Percentiles rank a stretch among this genome's conserved stretches.
phyloP scores from a whole-genome alignment of 1,140 invertebrate species.

The Streblospio benedicti region DNA sequence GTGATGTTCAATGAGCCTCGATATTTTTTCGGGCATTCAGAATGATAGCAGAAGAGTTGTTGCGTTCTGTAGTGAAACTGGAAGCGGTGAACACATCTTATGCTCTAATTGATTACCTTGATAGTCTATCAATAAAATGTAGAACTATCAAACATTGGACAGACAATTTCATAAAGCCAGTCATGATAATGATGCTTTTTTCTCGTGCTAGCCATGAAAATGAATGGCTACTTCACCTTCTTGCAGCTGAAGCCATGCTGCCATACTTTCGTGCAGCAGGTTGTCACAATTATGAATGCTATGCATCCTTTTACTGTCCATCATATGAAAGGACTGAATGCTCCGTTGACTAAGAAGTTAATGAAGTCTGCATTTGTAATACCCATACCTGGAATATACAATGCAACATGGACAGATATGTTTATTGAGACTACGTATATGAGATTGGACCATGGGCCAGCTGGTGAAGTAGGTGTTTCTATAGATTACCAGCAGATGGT shows the following conservation, averaged over 20 bases:
- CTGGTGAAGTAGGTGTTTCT: background rate
- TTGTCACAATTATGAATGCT: background rate
- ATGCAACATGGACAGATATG: constrained; percentile 5
- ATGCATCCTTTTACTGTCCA: constrained; percentile 1
- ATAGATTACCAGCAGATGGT: background rate
- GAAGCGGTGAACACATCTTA: too few relatives aligned
- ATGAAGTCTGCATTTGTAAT: background rate
- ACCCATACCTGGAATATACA: background rate
- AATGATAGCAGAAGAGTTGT: too few relatives aligned
- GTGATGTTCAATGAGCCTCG: too few relatives aligned
- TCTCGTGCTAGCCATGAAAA: background rate
- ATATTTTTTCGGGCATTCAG: too few relatives aligned
- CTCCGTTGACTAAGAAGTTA: background rate
- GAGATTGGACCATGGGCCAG: constrained; percentile 1
- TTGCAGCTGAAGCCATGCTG: constrained; percentile 1
- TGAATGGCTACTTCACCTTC: background rate
- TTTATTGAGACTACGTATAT: constrained; percentile 7
- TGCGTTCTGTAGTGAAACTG: too few relatives aligned
- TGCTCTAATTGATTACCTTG: too few relatives aligned
- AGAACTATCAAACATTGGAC: too few relatives aligned
- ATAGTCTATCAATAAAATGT: too few relatives aligned
- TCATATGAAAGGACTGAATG: constrained; percentile 4
- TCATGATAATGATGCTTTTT: background rate
- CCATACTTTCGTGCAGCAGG: constrained; percentile 3
- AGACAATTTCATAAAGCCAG: constrained; percentile 1